A percentile compares a stretch with the other conserved stretches of the same genome.
Conservation (phyloP, 2,797 vertebrate species). For the Peromyscus aztecus region DNA sequence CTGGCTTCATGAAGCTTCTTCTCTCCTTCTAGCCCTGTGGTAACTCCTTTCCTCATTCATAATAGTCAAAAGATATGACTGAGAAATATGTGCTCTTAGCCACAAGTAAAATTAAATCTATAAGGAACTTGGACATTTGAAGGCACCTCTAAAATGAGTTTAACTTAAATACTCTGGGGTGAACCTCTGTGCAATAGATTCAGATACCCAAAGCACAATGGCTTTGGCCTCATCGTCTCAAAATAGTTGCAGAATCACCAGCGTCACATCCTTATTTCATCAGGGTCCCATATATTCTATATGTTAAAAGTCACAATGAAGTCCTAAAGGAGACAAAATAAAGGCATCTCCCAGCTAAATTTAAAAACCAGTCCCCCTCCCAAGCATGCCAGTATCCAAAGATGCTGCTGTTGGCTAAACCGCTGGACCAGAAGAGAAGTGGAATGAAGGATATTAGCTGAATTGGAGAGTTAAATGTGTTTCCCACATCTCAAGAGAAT, state of each 20-base stretch:
- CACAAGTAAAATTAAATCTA: background rate
- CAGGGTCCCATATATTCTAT: background rate
- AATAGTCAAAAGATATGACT: background rate
- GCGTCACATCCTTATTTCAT: background rate
- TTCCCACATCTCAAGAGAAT: background rate
- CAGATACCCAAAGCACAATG: background rate
- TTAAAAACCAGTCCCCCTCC: background rate
- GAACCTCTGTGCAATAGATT: background rate
- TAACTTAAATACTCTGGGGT: background rate
- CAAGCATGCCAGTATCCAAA: background rate
- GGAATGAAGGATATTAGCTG: background rate
- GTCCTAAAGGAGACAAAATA: background rate
- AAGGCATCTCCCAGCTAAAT: background rate
- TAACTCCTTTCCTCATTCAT: background rate
- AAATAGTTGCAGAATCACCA: constrained; percentile 2
- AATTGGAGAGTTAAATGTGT: background rate
- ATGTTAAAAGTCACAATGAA: background rate
- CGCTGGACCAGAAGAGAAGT: background rate
- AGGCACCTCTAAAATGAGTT: background rate
- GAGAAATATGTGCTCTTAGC: background rate
- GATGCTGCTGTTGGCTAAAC: background rate
- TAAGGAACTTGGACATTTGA: background rate
- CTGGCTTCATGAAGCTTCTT: background rate
- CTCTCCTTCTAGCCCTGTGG: background rate
- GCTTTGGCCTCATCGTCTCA: background rate